Conservation (phyloP, 2,888 invertebrate genomes). For the Fragum whitleyi region DNA sequence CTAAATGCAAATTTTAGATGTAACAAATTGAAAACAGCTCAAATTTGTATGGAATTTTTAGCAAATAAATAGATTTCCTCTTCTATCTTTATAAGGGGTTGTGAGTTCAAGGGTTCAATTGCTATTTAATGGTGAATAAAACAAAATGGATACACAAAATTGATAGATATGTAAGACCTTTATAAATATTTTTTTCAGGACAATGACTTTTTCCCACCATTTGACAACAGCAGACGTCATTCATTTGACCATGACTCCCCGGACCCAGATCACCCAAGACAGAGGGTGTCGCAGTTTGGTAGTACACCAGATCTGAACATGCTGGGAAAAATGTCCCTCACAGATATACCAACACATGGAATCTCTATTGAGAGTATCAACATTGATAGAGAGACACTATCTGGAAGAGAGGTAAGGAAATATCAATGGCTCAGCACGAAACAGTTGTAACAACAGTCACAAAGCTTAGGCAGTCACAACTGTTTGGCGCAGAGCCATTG, state of each 20-base stretch:
- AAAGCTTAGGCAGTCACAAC: too few relatives aligned
- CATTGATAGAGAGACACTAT: slow-evolving; percentile 72
- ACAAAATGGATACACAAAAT: too few relatives aligned
- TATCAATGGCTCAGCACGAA: neutral
- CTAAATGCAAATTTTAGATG: too few relatives aligned
- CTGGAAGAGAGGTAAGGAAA: slow-evolving; percentile 71
- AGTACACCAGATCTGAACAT: slow-evolving; percentile 79
- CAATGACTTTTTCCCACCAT: slow-evolving; percentile 77
- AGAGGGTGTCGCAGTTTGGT: slow-evolving; percentile 70
- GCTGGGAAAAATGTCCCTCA: slow-evolving; percentile 68
- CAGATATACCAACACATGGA: slow-evolving; percentile 67
- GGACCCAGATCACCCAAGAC: slow-evolving; percentile 56
- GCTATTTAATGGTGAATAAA: too few relatives aligned
- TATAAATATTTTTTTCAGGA: slow-evolving; percentile 66
- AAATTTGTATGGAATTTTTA: too few relatives aligned
- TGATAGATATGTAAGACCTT: too few relatives aligned
- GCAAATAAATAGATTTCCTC: too few relatives aligned
- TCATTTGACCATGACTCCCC: slow-evolving; percentile 74
- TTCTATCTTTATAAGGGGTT: too few relatives aligned
- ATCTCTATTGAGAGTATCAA: slow-evolving; percentile 76
- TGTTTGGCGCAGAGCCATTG: too few relatives aligned
- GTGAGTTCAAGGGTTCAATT: too few relatives aligned
- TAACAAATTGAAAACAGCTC: too few relatives aligned
- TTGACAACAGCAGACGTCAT: slow-evolving; percentile 77
- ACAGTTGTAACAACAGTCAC: neutral